Conservation (phyloP, 2,113 vertebrate species). For the Callocephalon fimbriatum region DNA sequence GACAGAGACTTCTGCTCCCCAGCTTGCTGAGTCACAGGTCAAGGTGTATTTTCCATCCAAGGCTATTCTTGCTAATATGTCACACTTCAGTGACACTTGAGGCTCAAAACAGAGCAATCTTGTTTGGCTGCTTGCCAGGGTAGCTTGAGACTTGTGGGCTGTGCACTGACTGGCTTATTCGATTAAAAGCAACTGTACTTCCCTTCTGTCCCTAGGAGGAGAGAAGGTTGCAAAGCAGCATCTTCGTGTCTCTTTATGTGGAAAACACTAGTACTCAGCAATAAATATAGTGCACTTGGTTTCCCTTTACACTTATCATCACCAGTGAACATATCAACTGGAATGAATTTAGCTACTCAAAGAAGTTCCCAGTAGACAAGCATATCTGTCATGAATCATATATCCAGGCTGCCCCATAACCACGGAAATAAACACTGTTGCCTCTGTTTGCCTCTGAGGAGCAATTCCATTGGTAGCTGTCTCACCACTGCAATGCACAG, state of each 20-base stretch:
- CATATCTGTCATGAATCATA: background rate
- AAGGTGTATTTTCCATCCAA: background rate
- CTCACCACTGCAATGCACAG: background rate
- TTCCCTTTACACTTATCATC: background rate
- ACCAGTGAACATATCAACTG: background rate
- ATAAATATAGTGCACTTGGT: background rate
- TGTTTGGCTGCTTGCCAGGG: background rate
- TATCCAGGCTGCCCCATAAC: background rate
- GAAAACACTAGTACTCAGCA: background rate
- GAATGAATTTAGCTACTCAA: background rate
- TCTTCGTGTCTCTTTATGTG: background rate
- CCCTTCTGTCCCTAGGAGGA: background rate
- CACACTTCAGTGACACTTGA: conserved; percentile 3
- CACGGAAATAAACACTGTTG: background rate
- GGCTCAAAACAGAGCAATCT: conserved; percentile 1
- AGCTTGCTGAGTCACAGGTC: conserved; percentile 11
- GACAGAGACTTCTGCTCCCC: background rate
- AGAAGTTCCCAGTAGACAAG: background rate
- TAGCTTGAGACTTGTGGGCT: background rate
- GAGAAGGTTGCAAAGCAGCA: background rate
- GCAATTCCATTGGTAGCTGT: background rate
- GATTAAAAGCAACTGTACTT: background rate
- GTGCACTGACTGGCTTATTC: background rate
- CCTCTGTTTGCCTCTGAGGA: background rate
- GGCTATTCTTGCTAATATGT: background rate